Conservation (phyloP, 2,888 invertebrate genomes). For the Eupithecia exiguata region DNA sequence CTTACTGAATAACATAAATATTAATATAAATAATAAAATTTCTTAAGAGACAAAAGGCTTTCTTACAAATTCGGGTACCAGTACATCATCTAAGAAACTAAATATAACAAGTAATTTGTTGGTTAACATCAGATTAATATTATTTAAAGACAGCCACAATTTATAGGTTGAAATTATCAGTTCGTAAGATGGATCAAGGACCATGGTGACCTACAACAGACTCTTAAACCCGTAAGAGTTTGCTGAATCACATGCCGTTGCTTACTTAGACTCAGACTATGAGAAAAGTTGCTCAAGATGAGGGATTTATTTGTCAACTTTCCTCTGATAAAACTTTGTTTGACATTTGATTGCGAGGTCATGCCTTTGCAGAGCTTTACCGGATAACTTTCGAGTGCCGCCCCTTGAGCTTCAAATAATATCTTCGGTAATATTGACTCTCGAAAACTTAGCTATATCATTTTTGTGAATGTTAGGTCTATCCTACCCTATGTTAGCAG, state of each 20-base stretch:
- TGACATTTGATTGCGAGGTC: conserved; percentile 80
- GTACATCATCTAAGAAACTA: no score
- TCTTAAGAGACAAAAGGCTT: no score
- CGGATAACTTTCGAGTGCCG: conserved; percentile 52
- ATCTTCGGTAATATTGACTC: conserved; percentile 57
- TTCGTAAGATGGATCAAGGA: background rate
- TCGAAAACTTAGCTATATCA: conserved; percentile 10
- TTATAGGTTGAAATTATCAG: background rate
- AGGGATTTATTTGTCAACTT: conserved; percentile 82
- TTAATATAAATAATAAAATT: no score
- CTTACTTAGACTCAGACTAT: conserved; percentile 55
- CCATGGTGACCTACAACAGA: background rate
- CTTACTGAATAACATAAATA: background rate
- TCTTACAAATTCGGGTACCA: no score
- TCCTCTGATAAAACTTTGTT: conserved; percentile 80
- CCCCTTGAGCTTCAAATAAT: conserved; percentile 64
- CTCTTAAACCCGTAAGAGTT: background rate
- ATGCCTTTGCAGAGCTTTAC: conserved; percentile 61
- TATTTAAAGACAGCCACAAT: background rate
- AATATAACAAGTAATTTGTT: background rate
- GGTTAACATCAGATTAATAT: background rate
- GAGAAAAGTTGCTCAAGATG: conserved; percentile 71
- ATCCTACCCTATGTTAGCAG: background rate
- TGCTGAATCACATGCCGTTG: conserved; percentile 59
- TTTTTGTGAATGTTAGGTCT: conserved; percentile 48